phyloP scores from a whole-genome alignment of 2,888 invertebrate genomes.

The Cheilosia grossa region DNA sequence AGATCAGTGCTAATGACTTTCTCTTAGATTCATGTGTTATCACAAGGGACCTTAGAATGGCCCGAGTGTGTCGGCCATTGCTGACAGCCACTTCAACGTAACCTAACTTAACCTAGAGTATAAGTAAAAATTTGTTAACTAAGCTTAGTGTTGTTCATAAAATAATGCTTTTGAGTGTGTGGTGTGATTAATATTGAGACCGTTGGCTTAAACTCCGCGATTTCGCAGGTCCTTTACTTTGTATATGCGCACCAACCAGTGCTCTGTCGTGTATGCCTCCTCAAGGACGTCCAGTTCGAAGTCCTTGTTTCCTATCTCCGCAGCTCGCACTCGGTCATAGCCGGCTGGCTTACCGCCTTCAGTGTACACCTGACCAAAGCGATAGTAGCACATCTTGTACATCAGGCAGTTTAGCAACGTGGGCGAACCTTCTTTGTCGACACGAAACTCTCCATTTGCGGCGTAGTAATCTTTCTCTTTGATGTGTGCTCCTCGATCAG shows the following conservation, averaged over 20 bases:
- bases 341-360: conserved; percentile 98
- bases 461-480: conserved; percentile 99
- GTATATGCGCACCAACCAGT: conserved; percentile 99
- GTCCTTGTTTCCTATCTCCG: conserved; percentile 99
- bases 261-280: conserved; percentile 99
- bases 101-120: conserved; percentile 2
- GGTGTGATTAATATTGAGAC: conserved; percentile 3
- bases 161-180: conserved; percentile 37
- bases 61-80: no score
- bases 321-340: conserved; percentile 96
- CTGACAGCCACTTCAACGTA: no score
- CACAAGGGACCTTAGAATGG: not conserved
- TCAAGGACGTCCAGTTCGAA: conserved; percentile 99
- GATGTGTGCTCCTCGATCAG: conserved; percentile 96
- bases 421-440: conserved; percentile 96
- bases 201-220: conserved; percentile 87
- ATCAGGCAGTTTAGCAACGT: conserved; percentile 97
- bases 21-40: conserved; percentile 4
- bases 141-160: conserved; percentile 33
- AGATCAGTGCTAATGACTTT: no score
- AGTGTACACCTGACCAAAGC: conserved; percentile 97
- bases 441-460: conserved; percentile 96
- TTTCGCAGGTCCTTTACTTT: conserved; percentile 98
- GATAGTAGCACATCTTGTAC: conserved; percentile 99
- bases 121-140: conserved; percentile 52